These are phyloP conservation scores for Oreochromis niloticus DNA, from an alignment of 2,113 vertebrate genomes.

Conservation along the genomic window DNA sequence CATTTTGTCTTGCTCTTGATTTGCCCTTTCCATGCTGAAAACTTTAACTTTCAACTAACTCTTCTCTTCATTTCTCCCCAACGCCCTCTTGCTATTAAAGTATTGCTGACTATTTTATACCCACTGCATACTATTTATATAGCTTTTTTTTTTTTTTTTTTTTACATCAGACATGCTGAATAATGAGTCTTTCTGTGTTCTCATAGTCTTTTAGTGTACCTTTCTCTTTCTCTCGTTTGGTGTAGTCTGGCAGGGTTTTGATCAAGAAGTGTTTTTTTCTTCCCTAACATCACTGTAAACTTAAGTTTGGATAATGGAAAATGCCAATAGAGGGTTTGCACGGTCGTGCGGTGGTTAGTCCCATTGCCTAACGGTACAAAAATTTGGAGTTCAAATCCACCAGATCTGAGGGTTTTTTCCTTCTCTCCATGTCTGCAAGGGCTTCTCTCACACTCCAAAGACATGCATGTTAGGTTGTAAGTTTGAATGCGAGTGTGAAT, in stretches of 20 bases:
- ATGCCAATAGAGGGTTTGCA: not conserved
- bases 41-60: slow-evolving; percentile 2
- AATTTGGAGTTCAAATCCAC: not conserved
- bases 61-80: not conserved
- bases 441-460: not conserved
- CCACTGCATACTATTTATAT: not conserved
- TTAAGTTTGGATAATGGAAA: not conserved
- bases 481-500: not conserved
- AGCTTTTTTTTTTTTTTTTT: not conserved
- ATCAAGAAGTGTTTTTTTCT: not conserved
- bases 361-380: not conserved
- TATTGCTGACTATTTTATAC: not conserved
- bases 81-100: not conserved
- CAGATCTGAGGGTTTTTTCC: not conserved
- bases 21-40: not conserved
- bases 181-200: not conserved
- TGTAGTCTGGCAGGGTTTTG: too few species aligned
- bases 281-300: not conserved
- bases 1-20: not conserved
- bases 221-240: not conserved
- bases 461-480: not conserved
- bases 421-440: not conserved
- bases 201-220: not conserved
- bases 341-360: not conserved
- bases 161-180: not conserved